phyloP scores from a whole-genome alignment of 2,797 vertebrate species.

The Pseudomugil tenellus region DNA sequence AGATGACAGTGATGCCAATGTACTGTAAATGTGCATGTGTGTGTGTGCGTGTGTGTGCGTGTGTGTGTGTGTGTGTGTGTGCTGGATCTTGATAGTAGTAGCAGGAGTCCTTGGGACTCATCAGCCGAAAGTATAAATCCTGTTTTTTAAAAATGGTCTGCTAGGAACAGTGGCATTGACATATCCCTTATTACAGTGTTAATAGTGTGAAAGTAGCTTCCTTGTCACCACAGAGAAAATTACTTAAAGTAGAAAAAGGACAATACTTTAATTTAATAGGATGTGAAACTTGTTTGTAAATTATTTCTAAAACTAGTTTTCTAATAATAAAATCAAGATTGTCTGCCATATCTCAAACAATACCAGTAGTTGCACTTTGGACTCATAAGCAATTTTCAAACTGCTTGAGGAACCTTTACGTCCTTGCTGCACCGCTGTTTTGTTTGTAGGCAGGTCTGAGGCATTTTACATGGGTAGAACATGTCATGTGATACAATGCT shows the following conservation, averaged over 20 bases:
- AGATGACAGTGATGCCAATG: background rate
- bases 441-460: background rate
- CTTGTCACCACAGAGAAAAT: too few relatives aligned
- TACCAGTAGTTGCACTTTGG: background rate
- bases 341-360: background rate
- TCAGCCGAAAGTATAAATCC: conserved; percentile 36
- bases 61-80: background rate
- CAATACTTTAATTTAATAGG: too few relatives aligned
- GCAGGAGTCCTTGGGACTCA: conserved; percentile 26
- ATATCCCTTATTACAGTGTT: too few relatives aligned
- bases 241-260: too few relatives aligned
- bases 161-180: conserved; percentile 24
- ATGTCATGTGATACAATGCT: too few relatives aligned
- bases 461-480: too few relatives aligned
- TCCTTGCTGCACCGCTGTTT: background rate
- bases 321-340: background rate
- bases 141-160: conserved; percentile 47
- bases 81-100: background rate
- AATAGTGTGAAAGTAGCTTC: too few relatives aligned
- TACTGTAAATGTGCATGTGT: conserved; percentile 1
- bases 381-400: background rate
- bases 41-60: too few relatives aligned
- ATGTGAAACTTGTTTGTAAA: too few relatives aligned
- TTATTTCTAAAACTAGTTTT: too few relatives aligned
- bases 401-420: background rate